A percentile compares a stretch with the other conserved stretches of the same genome.
These are phyloP conservation scores for Trachythela sp. DNA, from an alignment of 64 coral and sea anemone species.

Conservation along the genomic window DNA sequence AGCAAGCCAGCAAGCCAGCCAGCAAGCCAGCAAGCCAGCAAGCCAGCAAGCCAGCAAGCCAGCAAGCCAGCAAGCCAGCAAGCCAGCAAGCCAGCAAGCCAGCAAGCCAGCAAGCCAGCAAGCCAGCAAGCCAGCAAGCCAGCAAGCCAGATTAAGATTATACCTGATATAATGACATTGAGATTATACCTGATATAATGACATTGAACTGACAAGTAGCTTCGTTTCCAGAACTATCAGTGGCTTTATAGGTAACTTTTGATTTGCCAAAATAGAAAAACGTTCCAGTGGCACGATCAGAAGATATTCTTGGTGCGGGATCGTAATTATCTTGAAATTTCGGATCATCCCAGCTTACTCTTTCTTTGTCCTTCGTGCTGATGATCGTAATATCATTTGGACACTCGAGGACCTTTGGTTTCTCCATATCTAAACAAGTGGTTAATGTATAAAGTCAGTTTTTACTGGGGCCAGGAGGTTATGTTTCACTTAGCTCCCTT, in stretches of 20 bases:
- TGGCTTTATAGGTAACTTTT: slow-evolving; percentile 63
- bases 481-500: no score
- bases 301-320: slow-evolving; percentile 48
- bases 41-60: no score
- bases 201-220: slow-evolving; percentile 73
- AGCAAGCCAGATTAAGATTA: neutral
- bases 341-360: slow-evolving; percentile 78
- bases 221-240: slow-evolving; percentile 70
- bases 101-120: neutral
- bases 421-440: slow-evolving; percentile 56
- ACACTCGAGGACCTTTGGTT: slow-evolving; percentile 59
- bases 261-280: slow-evolving; percentile 64
- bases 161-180: neutral
- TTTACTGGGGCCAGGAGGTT: no score
- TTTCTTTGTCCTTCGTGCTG: slow-evolving; percentile 41
- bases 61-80: no score
- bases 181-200: slow-evolving; percentile 65
- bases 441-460: no score
- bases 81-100: neutral
- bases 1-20: no score
- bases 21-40: no score
- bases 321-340: slow-evolving; percentile 80
- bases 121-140: neutral
- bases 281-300: slow-evolving; percentile 63
- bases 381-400: slow-evolving; percentile 53